A percentile compares a stretch with the other conserved stretches of the same genome.
phyloP scores from a whole-genome alignment of 2,888 invertebrate species.

The Antheraea assamensis region DNA sequence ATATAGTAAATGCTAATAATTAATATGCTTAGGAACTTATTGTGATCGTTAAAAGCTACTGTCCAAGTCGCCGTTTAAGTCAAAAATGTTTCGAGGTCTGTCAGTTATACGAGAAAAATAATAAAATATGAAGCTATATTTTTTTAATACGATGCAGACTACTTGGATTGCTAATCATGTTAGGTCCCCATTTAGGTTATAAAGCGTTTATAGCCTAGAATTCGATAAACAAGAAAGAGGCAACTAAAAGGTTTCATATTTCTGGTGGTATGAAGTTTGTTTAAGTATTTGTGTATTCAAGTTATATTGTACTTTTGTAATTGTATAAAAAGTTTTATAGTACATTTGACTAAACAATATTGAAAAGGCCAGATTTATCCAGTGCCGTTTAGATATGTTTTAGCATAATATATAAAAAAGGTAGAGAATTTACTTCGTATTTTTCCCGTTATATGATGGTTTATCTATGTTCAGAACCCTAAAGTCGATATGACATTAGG shows the following conservation, averaged over 20 bases:
- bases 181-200: neutral
- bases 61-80: neutral
- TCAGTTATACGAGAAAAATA: neutral
- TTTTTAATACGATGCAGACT: neutral
- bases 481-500: neutral
- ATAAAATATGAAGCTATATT: neutral
- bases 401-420: neutral
- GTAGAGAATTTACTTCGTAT: neutral
- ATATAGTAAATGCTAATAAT: neutral
- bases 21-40: neutral
- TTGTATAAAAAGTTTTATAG: neutral
- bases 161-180: neutral
- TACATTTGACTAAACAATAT: neutral
- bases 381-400: neutral
- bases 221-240: neutral
- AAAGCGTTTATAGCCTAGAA: neutral
- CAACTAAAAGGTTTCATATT: neutral
- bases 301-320: neutral
- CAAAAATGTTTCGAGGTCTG: neutral
- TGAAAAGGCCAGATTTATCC: neutral
- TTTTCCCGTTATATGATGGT: neutral
- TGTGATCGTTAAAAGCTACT: neutral
- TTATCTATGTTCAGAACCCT: neutral
- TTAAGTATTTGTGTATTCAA: neutral
- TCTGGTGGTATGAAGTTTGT: neutral